phyloP scores from a whole-genome alignment of 1,140 invertebrate genomes.

The Rhagoletis zephyria region DNA sequence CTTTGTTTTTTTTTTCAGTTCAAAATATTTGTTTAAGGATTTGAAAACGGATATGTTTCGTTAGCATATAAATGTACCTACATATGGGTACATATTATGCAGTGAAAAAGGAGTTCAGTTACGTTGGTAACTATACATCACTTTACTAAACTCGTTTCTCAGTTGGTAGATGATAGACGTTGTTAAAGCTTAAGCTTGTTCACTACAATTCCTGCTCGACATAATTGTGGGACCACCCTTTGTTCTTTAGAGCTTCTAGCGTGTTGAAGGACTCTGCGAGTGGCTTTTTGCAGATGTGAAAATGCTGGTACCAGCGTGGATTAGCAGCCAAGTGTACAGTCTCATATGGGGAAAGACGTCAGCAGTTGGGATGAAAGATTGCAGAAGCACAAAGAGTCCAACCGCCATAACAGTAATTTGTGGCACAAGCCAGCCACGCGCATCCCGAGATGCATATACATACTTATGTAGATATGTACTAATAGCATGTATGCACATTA shows the following conservation, averaged over 20 bases:
- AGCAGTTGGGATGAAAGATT: neutral
- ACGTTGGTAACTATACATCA: no score
- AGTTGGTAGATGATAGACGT: no score
- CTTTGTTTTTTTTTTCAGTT: no score
- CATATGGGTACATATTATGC: no score
- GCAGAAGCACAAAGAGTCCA: neutral
- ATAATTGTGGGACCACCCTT: neutral
- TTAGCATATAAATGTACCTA: no score
- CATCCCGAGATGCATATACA: neutral
- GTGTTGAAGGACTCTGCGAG: neutral
- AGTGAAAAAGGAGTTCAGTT: no score
- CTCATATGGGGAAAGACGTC: neutral
- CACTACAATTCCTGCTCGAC: neutral
- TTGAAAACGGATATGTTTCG: no score
- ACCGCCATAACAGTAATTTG: conserved; percentile 4
- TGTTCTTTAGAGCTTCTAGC: neutral
- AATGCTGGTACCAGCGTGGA: neutral
- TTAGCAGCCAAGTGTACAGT: neutral
- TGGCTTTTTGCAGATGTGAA: neutral
- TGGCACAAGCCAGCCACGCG: conserved; percentile 21
- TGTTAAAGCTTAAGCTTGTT: neutral
- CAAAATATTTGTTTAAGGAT: no score
- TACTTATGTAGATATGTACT: neutral
- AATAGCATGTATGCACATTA: neutral
- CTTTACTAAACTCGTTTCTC: no score